Base-by-base conservation (phyloP, 2,888 invertebrate species). In the Rhagium mordax region DNA sequence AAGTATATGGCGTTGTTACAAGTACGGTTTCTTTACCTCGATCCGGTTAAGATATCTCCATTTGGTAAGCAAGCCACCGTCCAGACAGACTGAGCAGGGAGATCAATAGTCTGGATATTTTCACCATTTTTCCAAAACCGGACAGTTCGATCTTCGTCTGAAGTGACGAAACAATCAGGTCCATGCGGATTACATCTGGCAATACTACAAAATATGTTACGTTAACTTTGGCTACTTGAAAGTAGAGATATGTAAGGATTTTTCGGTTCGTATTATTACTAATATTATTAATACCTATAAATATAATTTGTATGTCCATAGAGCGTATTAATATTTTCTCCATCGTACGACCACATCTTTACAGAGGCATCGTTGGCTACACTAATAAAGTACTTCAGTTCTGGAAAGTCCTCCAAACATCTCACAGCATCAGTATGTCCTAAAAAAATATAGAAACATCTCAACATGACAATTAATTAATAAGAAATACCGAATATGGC, bases 341-440 rank as follows among this genome's bases (percentile, higher is more conserved):
- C 97, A 61, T 91, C 90, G 71, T 92, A 91, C 3, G 93, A 91
- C 99, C 99, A 99, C 66, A 93, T 90, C 78, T 94, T 92, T 55
- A 99, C 91, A 0, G 94, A 91, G 0, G 96, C 95, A 89, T 99
- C 99, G 88, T 99, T 99, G 24, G 96, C 93, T 84, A 96, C 96
- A 59, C 98, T 97, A 0, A 98, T 88, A 87, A 99, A 95, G 53
- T 93, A 91, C 48, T 92, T 91, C n/a, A 91, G 86, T 67, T 91
- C 92, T 7, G 96, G 88, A 71, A 88, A 84, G 0, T 93, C 91
- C 0, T 93, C 91, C 29, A 99, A 85, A 21, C 92, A 94, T 84
- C 99, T 90, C 0, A 99, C 96, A 88, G 98, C 98, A 85, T 99
- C 99, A 0, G 93, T 94, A 86, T 99, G 99, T 4, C 98, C 97